Base-by-base conservation (phyloP, 2,888 invertebrate species). In the Bembecia ichneumoniformis region DNA sequence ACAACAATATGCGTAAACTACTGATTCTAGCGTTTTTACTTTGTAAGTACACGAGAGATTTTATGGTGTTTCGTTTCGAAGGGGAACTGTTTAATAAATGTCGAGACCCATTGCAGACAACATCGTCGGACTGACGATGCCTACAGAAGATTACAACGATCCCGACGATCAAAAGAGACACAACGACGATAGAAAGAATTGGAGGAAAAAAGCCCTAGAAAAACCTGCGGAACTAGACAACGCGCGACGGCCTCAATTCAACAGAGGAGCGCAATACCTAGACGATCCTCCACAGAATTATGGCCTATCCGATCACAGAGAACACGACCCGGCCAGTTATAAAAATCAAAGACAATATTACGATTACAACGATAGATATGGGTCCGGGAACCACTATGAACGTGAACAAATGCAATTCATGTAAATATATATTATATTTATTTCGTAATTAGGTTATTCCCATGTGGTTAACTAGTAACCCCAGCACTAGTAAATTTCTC, bases 21-120 rank as follows among this genome's bases (percentile, higher is more conserved):
- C 66, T 86, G 54, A 56, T 82, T 53, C 63, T 83, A 55, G 80
- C 81, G 5, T 68, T 86, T 52, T 62, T 86, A 48, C 71, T 86
- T 36, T 86, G 86, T 86, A 71, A 80, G 82, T 76, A 52, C 54
- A 20, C 14, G 13, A 7, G 7, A 40, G 0, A 9, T 28, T 28
- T 28, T 28, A 28, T 28, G 28, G 28, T 28, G 28, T 28, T 28
- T 28, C 28, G 28, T 28, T 28, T 28, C 1, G 28, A 28, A 28
- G 9, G 28, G 9, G 9, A 28, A 28, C 28, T 28, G 9, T 28
- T 28, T 9, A 28, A 9, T 28, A 28, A 28, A 28, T 28, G 9
- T 28, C 9, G 28, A 2, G 2, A 9, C 56, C 57, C 58, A 55
- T 79, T 76, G 35, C 71, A 84, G 84, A 84, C 71, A 73, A 84